These are phyloP conservation scores for Ornithoptera priamus DNA, from an alignment of 2,888 invertebrate genomes.

Conservation along the genomic window DNA sequence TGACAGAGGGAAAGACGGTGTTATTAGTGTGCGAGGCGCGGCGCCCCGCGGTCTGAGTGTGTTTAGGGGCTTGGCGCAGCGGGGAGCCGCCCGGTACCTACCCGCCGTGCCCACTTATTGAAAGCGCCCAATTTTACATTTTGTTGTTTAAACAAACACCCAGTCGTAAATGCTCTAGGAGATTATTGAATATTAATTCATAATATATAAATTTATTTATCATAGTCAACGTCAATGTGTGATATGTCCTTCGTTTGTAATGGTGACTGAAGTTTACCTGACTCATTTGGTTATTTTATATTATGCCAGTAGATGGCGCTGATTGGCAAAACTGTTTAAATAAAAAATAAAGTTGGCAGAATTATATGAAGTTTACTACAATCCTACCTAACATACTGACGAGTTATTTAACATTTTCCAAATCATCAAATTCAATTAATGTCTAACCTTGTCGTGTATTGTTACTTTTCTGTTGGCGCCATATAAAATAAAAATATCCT, in stretches of 20 bases:
- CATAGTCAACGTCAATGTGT: constrained; percentile 29
- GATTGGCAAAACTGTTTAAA: neutral
- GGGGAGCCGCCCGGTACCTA: constrained; percentile 60
- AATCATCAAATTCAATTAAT: constrained; percentile 1
- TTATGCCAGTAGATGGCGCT: constrained; percentile 40
- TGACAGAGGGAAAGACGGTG: constrained; percentile 74
- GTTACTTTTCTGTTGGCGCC: constrained; percentile 3
- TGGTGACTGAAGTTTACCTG: neutral
- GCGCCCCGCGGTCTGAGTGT: constrained; percentile 77
- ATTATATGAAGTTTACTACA: no score
- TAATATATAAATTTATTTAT: constrained; percentile 41
- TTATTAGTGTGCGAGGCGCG: constrained; percentile 66
- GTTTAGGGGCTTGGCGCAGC: constrained; percentile 64
- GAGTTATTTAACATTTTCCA: no score
- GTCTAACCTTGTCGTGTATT: no score
- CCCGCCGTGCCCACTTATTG: constrained; percentile 63
- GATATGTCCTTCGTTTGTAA: neutral
- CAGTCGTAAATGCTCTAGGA: constrained; percentile 48
- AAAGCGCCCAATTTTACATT: constrained; percentile 72
- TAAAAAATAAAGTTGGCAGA: no score
- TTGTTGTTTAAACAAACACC: constrained; percentile 71
- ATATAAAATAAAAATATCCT: constrained; percentile 20
- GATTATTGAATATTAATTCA: constrained; percentile 56
- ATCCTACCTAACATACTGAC: no score
- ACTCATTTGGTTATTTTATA: neutral